Evolutionary conservation across 2,888 invertebrate genomes (phyloP).

Genomic region (Branchellion lobata): DNA sequence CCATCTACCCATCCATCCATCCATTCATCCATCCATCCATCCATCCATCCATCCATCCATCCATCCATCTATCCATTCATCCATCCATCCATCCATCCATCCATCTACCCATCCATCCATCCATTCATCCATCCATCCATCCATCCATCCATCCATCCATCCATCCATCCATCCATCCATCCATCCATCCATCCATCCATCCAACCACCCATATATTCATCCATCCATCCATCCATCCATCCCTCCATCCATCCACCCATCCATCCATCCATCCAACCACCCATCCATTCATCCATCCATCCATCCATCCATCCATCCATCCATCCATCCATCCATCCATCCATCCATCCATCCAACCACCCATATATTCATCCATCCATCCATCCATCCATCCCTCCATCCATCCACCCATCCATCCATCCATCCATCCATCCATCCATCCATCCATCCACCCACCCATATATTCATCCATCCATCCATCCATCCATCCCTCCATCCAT

Average conservation of each 20-base stretch:
- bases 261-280: not conserved
- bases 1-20: too few species aligned
- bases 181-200: not conserved
- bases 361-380: not conserved
- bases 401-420: not conserved
- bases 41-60: not conserved
- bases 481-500: not conserved
- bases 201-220: not conserved
- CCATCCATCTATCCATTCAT: not conserved
- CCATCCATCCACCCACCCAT: not conserved
- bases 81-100: not conserved
- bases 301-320: not conserved
- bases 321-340: not conserved
- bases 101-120: not conserved
- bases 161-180: not conserved
- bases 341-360: not conserved
- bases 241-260: not conserved
- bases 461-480: not conserved
- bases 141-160: not conserved
- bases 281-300: not conserved
- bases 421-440: not conserved
- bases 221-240: not conserved
- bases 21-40: too few species aligned
- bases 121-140: not conserved
- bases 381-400: not conserved